Conservation (phyloP, 2,888 invertebrate genomes). For the Microctonus aethiopoides region DNA sequence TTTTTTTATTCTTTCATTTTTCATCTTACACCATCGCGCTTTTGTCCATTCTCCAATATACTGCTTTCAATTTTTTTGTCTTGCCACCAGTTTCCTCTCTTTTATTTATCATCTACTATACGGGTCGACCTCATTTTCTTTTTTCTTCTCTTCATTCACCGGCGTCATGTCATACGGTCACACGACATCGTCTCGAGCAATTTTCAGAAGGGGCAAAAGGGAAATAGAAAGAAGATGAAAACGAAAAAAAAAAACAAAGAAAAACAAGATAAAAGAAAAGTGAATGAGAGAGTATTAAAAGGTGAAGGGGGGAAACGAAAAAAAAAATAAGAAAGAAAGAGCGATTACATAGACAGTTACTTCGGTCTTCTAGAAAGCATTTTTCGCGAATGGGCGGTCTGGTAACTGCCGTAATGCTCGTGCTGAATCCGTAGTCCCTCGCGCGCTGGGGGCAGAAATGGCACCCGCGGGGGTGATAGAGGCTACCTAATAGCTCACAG, state of each 20-base stretch:
- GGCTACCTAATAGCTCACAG: conserved; percentile 76
- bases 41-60: neutral
- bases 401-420: conserved; percentile 59
- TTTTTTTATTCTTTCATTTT: neutral
- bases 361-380: conserved; percentile 36
- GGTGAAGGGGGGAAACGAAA: neutral
- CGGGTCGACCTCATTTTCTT: conserved; percentile 3
- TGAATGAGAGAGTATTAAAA: neutral
- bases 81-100: neutral
- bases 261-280: conserved; percentile 15
- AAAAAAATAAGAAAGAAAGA: conserved; percentile 10
- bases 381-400: conserved; percentile 51
- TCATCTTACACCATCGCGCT: neutral
- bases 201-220: conserved; percentile 5
- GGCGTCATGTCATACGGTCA: conserved; percentile 20
- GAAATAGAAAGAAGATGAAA: neutral
- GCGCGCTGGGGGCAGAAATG: conserved; percentile 60
- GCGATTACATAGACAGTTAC: conserved; percentile 34
- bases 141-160: neutral
- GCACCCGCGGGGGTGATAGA: conserved; percentile 70
- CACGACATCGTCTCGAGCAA: conserved; percentile 19
- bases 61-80: conserved; percentile 6
- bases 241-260: conserved; percentile 21
- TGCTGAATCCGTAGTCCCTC: conserved; percentile 55
- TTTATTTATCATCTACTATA: conserved; percentile 8